Evolutionary conservation across 2,888 invertebrate species (phyloP), one percentile per base, ranked within the genome.

Genomic region (Nematopogon swammerdamellus): DNA sequence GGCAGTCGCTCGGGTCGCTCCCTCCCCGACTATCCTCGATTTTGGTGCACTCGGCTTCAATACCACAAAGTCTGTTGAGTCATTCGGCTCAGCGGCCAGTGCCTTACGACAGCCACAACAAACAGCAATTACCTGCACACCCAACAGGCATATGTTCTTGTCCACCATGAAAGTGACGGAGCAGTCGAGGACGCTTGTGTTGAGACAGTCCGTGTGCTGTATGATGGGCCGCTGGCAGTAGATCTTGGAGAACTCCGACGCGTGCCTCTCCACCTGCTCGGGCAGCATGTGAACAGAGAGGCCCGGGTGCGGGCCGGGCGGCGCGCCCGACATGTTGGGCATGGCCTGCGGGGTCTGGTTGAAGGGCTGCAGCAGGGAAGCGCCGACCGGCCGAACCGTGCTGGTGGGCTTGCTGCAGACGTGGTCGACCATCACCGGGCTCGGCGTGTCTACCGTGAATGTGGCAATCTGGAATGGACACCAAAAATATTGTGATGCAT

Each of bases 141-240:
- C 92, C 56, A 86, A 81, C 46, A 91, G 81, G 63, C 89, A 89
- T 58, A 92, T 88, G 63, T 89, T 89, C 63, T 86, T 88, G 63
- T 91, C 89, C 46, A 90, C 91, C 62, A 86, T 87, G 65, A 92
- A 91, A 2, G 91, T 89, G 20, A 91, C 83, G 14, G 87, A 86
- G 62, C 89, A 89, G 65, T 92, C 91, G 46, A 91, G 80, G 19
- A 86, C 87, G 57, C 87, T 86, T 16, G 85, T 85, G 66, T 91
- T 92, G 60, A 87, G 81, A 59, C 88, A 88, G 63, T 89, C 88
- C 0, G 86, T 87, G 60, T 86, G 84, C 56, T 85, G 84, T 14
- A 85, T 70, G 48, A 88, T 77, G 44, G 85, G 81, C 43, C 91
- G 81, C 55, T 83, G 81, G 68, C 91, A 91, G 66, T 87, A 88